A percentile compares a stretch with the other conserved stretches of the same genome.
Evolutionary conservation across 2,797 vertebrate species (phyloP).

Genomic region (Gymnothorax reevesii): DNA sequence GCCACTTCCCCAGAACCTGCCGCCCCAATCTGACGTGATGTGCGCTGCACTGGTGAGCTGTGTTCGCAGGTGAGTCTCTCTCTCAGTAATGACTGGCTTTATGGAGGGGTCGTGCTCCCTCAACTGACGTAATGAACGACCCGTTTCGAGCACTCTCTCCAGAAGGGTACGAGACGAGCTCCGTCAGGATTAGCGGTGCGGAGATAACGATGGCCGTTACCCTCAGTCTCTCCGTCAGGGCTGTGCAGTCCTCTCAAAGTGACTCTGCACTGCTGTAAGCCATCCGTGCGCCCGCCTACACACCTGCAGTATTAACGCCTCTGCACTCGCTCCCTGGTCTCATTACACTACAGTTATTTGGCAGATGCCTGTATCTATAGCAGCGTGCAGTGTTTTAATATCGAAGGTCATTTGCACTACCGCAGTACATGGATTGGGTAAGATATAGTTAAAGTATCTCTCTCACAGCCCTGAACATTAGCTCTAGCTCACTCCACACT

Average conservation of each 20-base stretch:
- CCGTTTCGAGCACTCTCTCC: background rate
- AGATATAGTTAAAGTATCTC: too few species aligned
- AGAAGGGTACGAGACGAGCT: background rate
- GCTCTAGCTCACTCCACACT: too few species aligned
- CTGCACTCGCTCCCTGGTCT: background rate
- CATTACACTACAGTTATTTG: too few species aligned
- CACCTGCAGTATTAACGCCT: background rate
- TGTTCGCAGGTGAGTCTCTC: background rate
- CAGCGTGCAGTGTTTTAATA: too few species aligned
- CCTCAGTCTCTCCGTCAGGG: background rate
- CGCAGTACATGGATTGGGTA: too few species aligned
- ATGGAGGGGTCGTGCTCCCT: background rate
- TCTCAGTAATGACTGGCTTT: background rate
- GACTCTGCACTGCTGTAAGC: background rate
- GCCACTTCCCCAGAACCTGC: background rate
- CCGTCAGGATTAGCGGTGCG: background rate
- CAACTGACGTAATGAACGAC: background rate
- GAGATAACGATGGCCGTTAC: background rate
- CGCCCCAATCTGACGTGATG: too few species aligned
- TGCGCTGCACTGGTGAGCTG: background rate
- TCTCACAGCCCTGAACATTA: too few species aligned
- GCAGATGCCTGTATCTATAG: too few species aligned
- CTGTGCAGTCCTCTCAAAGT: background rate
- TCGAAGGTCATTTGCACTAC: too few species aligned
- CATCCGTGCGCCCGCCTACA: background rate